These are phyloP conservation scores for Phragmatobia fuliginosa DNA, from an alignment of 2,888 invertebrate genomes.

Conservation along the genomic window DNA sequence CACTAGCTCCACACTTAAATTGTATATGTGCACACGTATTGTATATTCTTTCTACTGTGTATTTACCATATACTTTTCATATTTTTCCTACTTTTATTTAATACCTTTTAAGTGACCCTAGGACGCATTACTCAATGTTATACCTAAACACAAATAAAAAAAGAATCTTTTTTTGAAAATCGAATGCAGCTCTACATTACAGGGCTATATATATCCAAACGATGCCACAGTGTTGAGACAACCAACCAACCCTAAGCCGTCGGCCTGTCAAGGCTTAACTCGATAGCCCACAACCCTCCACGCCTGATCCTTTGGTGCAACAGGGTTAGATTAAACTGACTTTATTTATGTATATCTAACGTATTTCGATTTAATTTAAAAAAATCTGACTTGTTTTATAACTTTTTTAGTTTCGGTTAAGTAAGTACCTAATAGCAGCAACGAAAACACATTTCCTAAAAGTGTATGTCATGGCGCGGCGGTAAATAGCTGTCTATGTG, in stretches of 20 bases:
- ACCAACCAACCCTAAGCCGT: constrained; percentile 45
- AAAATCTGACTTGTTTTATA: no score
- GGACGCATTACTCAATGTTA: background rate
- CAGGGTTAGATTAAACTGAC: background rate
- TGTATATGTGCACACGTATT: no score
- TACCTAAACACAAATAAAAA: background rate
- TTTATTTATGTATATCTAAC: background rate
- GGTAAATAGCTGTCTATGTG: no score
- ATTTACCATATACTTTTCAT: no score
- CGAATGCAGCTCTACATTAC: background rate
- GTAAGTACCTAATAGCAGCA: no score
- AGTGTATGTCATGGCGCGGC: no score
- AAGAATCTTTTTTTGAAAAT: constrained; percentile 6
- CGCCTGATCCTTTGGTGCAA: constrained; percentile 9
- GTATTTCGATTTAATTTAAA: background rate
- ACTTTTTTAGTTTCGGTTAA: no score
- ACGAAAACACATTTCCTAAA: background rate
- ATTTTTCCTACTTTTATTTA: no score
- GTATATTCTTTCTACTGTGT: no score
- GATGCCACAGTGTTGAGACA: constrained; percentile 4
- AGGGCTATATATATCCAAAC: constrained; percentile 5
- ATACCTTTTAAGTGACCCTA: background rate
- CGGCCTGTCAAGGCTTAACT: constrained; percentile 46
- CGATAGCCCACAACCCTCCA: constrained; percentile 30
- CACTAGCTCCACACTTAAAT: no score